Evolutionary conservation across 2,888 invertebrate genomes (phyloP), one percentile per base, ranked within the genome.

Genomic region (Thumatha senex): DNA sequence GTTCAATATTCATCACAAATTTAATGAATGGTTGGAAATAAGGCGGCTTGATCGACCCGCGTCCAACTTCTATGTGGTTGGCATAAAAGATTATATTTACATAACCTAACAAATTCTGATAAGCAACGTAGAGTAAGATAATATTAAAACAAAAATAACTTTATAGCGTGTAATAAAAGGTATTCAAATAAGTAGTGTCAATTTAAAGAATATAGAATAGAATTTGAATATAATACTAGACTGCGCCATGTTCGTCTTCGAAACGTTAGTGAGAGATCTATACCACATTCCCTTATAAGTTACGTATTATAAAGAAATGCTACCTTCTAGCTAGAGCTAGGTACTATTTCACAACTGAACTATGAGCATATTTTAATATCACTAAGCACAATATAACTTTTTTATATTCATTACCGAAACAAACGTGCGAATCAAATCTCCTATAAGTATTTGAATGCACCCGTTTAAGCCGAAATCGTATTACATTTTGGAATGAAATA

Each of bases 331-430:
- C 86, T 89, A 89, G 70, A 62, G 80, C 86, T 88, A 88, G 84
- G 78, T 74, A 80, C 84, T 89, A 89, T 82, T 82, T 85, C 89
- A 88, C 87, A 84, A 88, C 85, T 82, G 84, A 84, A 68, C 89
- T 89, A 89, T 89, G 89, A 89, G 89, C 89, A 83, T 86, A 83
- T 69, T 74, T 82, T 76, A 77, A 78, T 86, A 89, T 88, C 85
- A 87, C 89, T 89, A 89, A 89, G 88, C 89, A 80, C 77, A 82
- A 80, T 81, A 80, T 78, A 82, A 79, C 72, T 10, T 72, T 63
- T 67, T 72, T 76, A 78, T 68, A 71, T 51, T 65, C 57, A 63
- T 24, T 24, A 24, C 18, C 18, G 18, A 70, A 74, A 71, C 72
- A 66, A 74, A 80, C 74, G 75, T 75, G 78, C 76, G 67, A 68